phyloP scores from a whole-genome alignment of 2,797 vertebrate species.

The Myotis findleyi region DNA sequence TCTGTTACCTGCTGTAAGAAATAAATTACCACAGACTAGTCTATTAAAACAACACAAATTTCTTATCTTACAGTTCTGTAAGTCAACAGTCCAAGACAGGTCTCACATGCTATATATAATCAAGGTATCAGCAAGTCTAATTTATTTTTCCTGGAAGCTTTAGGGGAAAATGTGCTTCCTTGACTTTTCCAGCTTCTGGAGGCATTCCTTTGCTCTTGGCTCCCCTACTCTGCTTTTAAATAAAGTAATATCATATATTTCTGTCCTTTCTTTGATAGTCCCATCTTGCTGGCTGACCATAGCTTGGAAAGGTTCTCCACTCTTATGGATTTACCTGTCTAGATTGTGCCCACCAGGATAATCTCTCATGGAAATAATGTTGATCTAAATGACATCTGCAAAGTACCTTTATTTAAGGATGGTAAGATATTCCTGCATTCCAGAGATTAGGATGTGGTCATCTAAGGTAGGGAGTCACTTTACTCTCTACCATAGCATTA shows the following conservation, averaged over 20 bases:
- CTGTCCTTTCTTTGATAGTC: not conserved
- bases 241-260: not conserved
- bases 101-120: not conserved
- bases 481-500: not conserved
- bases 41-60: not conserved
- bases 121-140: not conserved
- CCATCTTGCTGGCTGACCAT: not conserved
- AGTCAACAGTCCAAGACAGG: not conserved
- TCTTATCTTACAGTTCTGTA: not conserved
- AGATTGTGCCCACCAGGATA: not conserved
- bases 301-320: not conserved
- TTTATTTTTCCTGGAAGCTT: not conserved
- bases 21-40: not conserved
- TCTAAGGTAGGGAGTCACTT: rapidly evolving
- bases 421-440: not conserved
- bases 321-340: not conserved
- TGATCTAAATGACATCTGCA: not conserved
- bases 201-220: not conserved
- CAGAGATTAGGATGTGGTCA: not conserved
- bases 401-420: not conserved
- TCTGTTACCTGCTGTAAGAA: not conserved
- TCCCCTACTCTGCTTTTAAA: not conserved
- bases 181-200: not conserved
- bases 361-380: not conserved
- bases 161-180: not conserved